Base-by-base conservation (phyloP, 2,888 invertebrate species). In the Petrolisthes manimaculis region DNA sequence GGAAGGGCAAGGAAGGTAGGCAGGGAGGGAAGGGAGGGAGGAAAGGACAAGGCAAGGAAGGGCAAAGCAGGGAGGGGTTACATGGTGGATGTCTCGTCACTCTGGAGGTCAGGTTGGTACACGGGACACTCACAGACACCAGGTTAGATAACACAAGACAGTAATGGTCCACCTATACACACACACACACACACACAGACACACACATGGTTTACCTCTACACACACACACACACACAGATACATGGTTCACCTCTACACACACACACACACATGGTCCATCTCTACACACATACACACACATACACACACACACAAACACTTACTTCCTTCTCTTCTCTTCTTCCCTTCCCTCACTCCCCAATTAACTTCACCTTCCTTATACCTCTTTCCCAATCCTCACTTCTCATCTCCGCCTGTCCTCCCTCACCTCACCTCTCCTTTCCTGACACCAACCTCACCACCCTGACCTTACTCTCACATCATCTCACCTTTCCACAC, bases 121-220 rank as follows among this genome's bases (percentile, higher is more conserved):
- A 61, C 8, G 8, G 61, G 6, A 61, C 14, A 61, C 8, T 61
- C 6, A 9, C 18, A 5, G 71, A 12, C 5, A n/a, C 71, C 71
- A 71, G 71, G 71, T 5, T 12, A 71, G 71, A 71, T 71, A 71
- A 71, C 5, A n/a, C 71, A n/a, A 71, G 71, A 71, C 71, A 71
- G n/a, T 12, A 71, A 71, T 71, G 71, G 71, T 71, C 12, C n/a
- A 71, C 61, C 61, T 61, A 9, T 14, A 61, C 61, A 61, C 61
- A 61, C 61, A 61, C 61, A 61, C 14, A 9, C 61, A 61, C 61
- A 14, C 61, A 61, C 14, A 61, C n/a, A n/a, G n/a, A n/a, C n/a
- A n/a, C n/a, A n/a, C n/a, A n/a, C n/a, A n/a, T n/a, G n/a, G n/a
- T n/a, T n/a, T n/a, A n/a, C n/a, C n/a, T n/a, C n/a, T n/a, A n/a